Evolutionary conservation across 1,140 invertebrate genomes (phyloP), one percentile per base, ranked within the genome.

Genomic region (Temnothorax longispinosus): DNA sequence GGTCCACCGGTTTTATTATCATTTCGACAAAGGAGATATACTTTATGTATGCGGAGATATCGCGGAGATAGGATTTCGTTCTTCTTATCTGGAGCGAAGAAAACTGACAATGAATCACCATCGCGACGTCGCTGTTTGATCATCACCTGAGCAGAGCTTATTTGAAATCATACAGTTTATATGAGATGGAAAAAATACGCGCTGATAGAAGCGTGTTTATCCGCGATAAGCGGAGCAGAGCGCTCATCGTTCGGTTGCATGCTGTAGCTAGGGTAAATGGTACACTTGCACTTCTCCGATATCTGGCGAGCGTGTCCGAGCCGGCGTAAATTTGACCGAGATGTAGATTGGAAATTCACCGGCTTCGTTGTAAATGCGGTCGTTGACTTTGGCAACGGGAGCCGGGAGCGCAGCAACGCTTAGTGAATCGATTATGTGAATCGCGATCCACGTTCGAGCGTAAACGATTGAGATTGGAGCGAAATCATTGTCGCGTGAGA

Each of bases 31-130:
- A 71, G 35, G 5, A 47, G 50, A 81, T 69, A 52, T 6, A 1
- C 38, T 27, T 27, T 27, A 13, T 71, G 10, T 7, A 38, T 18
- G 2, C n/a, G 10, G 15, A 54, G 64, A 41, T 32, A 35, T 15
- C 15, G 0, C 7, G 18, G 13, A 50, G 47, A 27, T 56, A 56
- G 11, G 27, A 47, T 54, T 88, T n/a, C 18, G 5, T 56, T 60
- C 62, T 56, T 60, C 62, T 88, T 88, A 88, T 88, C 86, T 76
- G 47, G 15, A 71, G 50, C 41, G 10, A 15, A 60, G 72, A 71
- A 54, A 27, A 27, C 27, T 27, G 27, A 27, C 27, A 67, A 27
- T 87, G 87, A 88, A 56, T 82, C 87, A 88, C 27, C 54, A 41
- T 3, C 5, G n/a, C 18, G 32, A 21, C 41, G 67, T 71, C 60